Evolutionary conservation across 2,113 vertebrate genomes (phyloP).

Genomic region (Pithys albifrons): DNA sequence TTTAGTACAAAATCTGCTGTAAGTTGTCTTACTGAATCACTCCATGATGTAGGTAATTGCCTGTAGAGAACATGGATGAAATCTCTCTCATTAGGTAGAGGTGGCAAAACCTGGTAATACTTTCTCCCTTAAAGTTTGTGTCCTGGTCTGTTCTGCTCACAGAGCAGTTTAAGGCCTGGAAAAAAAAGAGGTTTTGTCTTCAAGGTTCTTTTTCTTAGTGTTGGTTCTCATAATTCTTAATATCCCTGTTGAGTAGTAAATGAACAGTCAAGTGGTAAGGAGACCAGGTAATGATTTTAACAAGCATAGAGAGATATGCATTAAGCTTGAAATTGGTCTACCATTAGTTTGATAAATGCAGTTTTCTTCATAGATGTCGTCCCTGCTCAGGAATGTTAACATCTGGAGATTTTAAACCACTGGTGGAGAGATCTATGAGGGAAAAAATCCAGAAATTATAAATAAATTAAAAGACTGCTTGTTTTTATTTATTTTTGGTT

Average conservation of each 20-base stretch:
- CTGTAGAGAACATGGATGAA: not conserved
- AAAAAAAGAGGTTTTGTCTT: not conserved
- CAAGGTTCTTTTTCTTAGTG: not conserved
- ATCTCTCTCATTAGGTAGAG: not conserved
- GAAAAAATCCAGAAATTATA: not conserved
- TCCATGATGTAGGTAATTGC: not conserved
- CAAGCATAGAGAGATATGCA: not conserved
- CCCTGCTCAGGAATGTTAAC: not conserved
- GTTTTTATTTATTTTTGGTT: not conserved
- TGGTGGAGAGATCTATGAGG: not conserved
- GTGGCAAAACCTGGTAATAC: not conserved
- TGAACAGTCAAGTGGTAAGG: not conserved
- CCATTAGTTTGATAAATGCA: not conserved
- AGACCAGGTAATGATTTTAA: conserved; percentile 2
- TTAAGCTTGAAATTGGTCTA: not conserved
- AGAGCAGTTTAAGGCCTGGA: not conserved
- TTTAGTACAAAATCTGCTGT: not conserved
- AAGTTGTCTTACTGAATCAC: not conserved
- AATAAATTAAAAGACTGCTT: not conserved
- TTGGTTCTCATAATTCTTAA: not conserved
- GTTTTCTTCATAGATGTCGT: not conserved
- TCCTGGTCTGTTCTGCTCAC: not conserved
- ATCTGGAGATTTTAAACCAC: not conserved
- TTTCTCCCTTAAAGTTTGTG: not conserved
- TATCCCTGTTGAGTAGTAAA: not conserved